Evolutionary conservation across 2,888 invertebrate genomes (phyloP), one percentile per base, ranked within the genome.

Genomic region (Ypsolopha sequella): DNA sequence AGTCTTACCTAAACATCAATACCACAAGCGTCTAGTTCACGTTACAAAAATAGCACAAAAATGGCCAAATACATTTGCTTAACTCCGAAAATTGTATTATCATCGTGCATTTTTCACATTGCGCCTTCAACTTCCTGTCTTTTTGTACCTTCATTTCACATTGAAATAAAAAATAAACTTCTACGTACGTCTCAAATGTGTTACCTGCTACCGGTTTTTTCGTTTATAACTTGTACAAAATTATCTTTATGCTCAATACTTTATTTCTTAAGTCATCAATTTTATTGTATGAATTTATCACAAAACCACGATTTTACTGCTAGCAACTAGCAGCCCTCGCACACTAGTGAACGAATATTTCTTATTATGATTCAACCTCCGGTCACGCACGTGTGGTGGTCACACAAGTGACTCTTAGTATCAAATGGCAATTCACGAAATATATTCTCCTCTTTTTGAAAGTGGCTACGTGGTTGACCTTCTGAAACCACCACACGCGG

Each of bases 231-330:
- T 74, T 70, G 76, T 81, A 80, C 73, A 81, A 81, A 75, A 79
- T 76, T 72, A 77, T 76, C 69, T 76, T 72, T 74, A 65, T 64
- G 65, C 70, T 69, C 68, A 64, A 73, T 68, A 69, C 68, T 70
- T 55, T 54, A 49, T 51, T 56, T 63, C 66, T 70, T 73, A 72
- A 76, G 69, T 73, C 71, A 65, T 76, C 82, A 82, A 85, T 84
- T 84, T 77, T 73, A 84, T 85, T 85, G 81, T 80, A 73, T 53
- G 41, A 53, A 50, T 69, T 73, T 84, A 85, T 84, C 85, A 86
- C 85, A 84, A 79, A 77, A 79, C 73, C 69, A 73, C 79, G 71
- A 76, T 84, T 85, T 75, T 81, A 79, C 77, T 82, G 85, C 85
- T 76, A 85, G 85, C 74, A 73, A 60, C 85, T 85, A 79, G 85